phyloP scores from a whole-genome alignment of 2,113 vertebrate species.

The Sylvilagus bachmani region DNA sequence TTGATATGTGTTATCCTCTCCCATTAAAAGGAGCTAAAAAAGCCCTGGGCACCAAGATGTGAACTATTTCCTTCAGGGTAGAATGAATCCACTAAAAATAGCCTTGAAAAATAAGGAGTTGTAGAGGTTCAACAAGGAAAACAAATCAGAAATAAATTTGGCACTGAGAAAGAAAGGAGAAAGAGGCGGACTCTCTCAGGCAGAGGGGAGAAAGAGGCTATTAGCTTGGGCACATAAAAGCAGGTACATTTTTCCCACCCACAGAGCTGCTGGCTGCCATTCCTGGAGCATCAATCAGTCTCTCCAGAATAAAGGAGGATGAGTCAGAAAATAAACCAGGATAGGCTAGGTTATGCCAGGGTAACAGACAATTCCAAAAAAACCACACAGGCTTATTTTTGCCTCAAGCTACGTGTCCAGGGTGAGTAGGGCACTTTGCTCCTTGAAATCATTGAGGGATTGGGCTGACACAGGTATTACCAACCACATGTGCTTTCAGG shows the following conservation, averaged over 20 bases:
- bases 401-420: neutral
- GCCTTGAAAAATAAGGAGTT: conserved; percentile 82
- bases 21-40: conserved; percentile 85
- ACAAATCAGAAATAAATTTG: conserved; percentile 83
- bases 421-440: neutral
- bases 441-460: neutral
- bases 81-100: conserved; percentile 86
- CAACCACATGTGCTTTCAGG: neutral
- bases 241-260: conserved; percentile 71
- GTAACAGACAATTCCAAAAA: conserved; percentile 54
- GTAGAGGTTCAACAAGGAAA: conserved; percentile 82
- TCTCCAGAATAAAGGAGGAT: conserved; percentile 65
- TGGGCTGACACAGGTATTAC: neutral
- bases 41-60: conserved; percentile 80
- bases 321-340: conserved; percentile 62
- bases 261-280: conserved; percentile 69
- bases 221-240: conserved; percentile 47
- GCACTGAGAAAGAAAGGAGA: conserved; percentile 58
- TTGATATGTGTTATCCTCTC: conserved; percentile 85
- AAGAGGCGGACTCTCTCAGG: conserved; percentile 64
- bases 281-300: conserved; percentile 70
- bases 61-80: conserved; percentile 84
- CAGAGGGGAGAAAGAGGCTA: conserved; percentile 64
- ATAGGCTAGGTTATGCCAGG: conserved; percentile 1
- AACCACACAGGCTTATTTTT: neutral